Evolutionary conservation across 2,797 vertebrate species (phyloP), one percentile per base, ranked within the genome.

Genomic region (Tragopan temminckii): DNA sequence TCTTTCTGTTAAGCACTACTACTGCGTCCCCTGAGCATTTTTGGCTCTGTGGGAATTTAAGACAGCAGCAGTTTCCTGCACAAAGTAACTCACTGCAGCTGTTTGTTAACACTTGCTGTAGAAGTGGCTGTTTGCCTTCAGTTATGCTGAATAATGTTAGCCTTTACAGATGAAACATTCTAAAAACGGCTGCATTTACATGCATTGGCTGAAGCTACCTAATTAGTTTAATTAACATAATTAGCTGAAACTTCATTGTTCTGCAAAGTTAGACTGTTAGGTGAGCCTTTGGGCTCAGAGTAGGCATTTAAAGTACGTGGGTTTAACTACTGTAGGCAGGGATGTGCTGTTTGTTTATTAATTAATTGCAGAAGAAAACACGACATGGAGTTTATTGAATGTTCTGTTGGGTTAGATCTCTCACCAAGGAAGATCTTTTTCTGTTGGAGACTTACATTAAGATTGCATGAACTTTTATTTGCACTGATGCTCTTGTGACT

Each of bases 161-260:
- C 55, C 38, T 92, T 87, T 94, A 69, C 85, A 89, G 63, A 85
- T 55, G 8, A 90, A 94, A 83, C 92, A 85, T 74, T 88, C 76
- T 89, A 79, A 90, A 95, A 79, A 27, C 48, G 72, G 71, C 70
- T 78, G 58, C 55, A 90, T 96, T 94, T 87, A 72, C 62, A 85
- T 95, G 48, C 27, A 29, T 87, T 90, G 93, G 84, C 88, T 69
- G 33, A 68, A 89, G 62, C n/a, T 75, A 63, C 17, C 53, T 91
- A 93, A 95, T 95, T 88, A 91, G 53, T 58, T 83, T 80, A 94
- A 91, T 90, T 91, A 90, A 94, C 58, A 58, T 91, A 93, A 92
- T 92, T 88, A 85, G 58, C 21, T 40, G 78, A 46, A 36, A 45
- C 72, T 72, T 89, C 71, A 57, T 87, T 96, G 92, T 89, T 93